These are phyloP conservation scores for Micropoecilia bifurca DNA, from an alignment of 2,797 vertebrate species.

Conservation along the genomic window DNA sequence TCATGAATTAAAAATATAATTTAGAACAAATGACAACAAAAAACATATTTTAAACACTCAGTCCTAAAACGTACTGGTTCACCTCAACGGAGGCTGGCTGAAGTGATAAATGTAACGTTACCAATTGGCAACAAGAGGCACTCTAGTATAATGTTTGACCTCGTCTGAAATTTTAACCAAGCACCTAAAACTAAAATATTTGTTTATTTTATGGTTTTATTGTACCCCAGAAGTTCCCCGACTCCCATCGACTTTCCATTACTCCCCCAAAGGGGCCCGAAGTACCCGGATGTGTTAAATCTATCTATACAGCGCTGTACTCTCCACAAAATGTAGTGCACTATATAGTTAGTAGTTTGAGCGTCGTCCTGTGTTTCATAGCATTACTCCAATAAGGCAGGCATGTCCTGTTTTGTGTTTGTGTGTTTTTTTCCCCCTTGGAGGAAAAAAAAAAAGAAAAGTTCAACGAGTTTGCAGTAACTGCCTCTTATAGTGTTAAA, in stretches of 20 bases:
- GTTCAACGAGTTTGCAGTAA: constrained; percentile 66
- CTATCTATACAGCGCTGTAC: constrained; percentile 38
- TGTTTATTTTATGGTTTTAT: not conserved
- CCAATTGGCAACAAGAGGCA: not conserved
- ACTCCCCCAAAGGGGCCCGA: not conserved
- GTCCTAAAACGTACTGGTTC: not conserved
- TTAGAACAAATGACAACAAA: not conserved
- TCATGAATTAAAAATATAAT: not conserved
- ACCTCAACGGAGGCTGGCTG: not conserved
- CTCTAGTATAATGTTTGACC: not conserved
- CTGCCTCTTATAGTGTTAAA: constrained; percentile 71
- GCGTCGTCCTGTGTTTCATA: constrained; percentile 59
- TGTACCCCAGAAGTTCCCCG: not conserved
- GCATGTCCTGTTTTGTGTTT: constrained; percentile 52
- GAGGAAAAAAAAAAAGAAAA: not conserved
- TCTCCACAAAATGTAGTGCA: constrained; percentile 53
- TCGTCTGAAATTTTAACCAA: not conserved
- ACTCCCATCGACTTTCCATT: not conserved
- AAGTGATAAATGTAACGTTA: not conserved
- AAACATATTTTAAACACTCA: not conserved
- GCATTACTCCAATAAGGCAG: constrained; percentile 46
- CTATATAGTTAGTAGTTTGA: constrained; percentile 59
- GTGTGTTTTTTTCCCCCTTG: constrained; percentile 19
- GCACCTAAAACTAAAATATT: not conserved
- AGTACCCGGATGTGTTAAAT: not conserved